A percentile compares a stretch with the other conserved stretches of the same genome.
These are phyloP conservation scores for Eidolon helvum DNA, from an alignment of 2,113 vertebrate species.

Conservation along the genomic window DNA sequence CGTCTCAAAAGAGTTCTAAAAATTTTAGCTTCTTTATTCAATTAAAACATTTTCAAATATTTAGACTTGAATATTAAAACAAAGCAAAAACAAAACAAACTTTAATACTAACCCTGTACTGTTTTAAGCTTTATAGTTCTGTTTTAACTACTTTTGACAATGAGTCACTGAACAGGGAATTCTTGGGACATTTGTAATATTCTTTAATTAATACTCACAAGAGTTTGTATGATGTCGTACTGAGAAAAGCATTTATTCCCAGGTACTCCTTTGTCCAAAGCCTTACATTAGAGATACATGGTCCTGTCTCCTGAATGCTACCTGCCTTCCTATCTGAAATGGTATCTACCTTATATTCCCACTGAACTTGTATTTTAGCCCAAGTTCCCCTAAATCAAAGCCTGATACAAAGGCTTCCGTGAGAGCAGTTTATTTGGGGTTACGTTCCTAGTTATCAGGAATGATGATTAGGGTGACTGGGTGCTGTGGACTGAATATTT, in stretches of 20 bases:
- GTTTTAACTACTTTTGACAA: conserved; percentile 28
- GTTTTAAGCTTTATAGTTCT: conserved; percentile 35
- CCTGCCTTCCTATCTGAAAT: neutral
- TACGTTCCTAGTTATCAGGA: neutral
- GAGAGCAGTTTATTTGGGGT: neutral
- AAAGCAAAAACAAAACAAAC: conserved; percentile 28
- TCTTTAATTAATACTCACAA: conserved; percentile 61
- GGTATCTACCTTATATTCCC: neutral
- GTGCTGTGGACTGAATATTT: neutral
- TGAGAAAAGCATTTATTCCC: conserved; percentile 1
- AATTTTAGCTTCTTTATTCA: neutral
- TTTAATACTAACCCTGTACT: neutral
- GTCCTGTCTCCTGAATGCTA: neutral
- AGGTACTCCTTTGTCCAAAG: conserved; percentile 31
- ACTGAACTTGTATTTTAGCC: neutral
- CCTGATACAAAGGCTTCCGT: neutral
- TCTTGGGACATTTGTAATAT: conserved; percentile 53
- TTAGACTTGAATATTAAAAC: conserved; percentile 41
- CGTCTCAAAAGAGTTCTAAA: neutral
- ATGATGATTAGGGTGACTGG: neutral
- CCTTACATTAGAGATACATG: neutral
- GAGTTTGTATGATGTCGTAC: conserved; percentile 32
- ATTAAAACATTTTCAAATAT: neutral
- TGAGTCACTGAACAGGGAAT: neutral
- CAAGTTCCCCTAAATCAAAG: neutral